Evolutionary conservation across 1,140 invertebrate genomes (phyloP).

Genomic region (Trichonephila inaurata): DNA sequence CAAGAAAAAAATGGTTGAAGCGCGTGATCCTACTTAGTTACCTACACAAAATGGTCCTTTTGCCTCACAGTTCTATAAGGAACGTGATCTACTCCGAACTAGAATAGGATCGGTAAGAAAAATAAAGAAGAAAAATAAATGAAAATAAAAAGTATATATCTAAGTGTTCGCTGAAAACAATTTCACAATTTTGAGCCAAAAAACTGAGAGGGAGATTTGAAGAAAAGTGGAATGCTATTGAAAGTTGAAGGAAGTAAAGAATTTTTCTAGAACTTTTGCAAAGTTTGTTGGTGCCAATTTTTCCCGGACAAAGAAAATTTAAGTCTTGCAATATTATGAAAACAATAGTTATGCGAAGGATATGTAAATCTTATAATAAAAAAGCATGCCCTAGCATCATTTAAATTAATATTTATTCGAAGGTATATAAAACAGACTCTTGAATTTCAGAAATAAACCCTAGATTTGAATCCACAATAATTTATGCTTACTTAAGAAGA

Average conservation of each 20-base stretch:
- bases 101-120: neutral
- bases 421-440: too few species aligned
- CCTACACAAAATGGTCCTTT: constrained; percentile 52
- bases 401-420: too few species aligned
- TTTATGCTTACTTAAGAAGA: too few species aligned
- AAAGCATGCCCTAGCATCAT: too few species aligned
- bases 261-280: neutral
- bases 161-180: constrained; percentile 58
- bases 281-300: neutral
- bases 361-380: too few species aligned
- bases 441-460: too few species aligned
- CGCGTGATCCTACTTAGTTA: constrained; percentile 63
- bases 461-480: too few species aligned
- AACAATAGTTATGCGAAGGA: too few species aligned
- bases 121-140: neutral
- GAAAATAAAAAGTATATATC: constrained; percentile 41
- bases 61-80: constrained; percentile 39
- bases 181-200: constrained; percentile 61
- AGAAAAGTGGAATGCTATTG: constrained; percentile 48
- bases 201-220: neutral
- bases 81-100: constrained; percentile 45
- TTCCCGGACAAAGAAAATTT: too few species aligned
- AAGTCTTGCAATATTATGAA: too few species aligned
- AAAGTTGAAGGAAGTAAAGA: neutral
- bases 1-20: constrained; percentile 39